Conservation (phyloP, 2,888 invertebrate genomes). For the Chymomyza fuscimana region DNA sequence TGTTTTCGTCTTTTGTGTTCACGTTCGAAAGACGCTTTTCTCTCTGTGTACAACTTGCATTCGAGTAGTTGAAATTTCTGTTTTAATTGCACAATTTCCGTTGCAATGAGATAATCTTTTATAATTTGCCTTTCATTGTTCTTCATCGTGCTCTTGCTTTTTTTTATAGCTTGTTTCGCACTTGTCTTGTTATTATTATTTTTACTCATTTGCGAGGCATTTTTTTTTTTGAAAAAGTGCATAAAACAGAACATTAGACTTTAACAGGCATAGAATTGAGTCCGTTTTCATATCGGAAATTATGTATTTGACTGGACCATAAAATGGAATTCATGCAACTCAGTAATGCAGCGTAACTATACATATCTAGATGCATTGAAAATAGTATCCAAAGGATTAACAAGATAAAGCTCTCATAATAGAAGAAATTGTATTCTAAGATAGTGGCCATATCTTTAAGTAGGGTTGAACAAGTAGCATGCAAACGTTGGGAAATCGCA, state of each 20-base stretch:
- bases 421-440: too few relatives aligned
- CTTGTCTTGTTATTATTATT: conserved; percentile 2
- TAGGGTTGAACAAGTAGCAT: too few relatives aligned
- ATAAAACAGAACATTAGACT: conserved; percentile 20
- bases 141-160: conserved; percentile 1
- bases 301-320: not conserved
- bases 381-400: too few relatives aligned
- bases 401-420: too few relatives aligned
- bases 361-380: too few relatives aligned
- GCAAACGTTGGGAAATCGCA: too few relatives aligned
- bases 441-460: too few relatives aligned
- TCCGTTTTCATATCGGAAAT: not conserved
- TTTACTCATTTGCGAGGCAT: conserved; percentile 20
- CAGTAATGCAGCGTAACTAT: too few relatives aligned
- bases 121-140: conserved; percentile 22
- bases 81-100: conserved; percentile 77
- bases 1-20: too few relatives aligned
- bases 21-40: too few relatives aligned
- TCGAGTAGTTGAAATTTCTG: conserved; percentile 54
- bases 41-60: conserved; percentile 10
- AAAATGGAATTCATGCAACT: not conserved
- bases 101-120: conserved; percentile 72
- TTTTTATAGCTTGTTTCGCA: not conserved
- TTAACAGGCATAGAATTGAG: not conserved
- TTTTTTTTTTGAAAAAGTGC: conserved; percentile 31